A percentile compares a stretch with the other conserved stretches of the same genome.
Conservation (phyloP, 2,888 invertebrate genomes). For the Thera britannica region DNA sequence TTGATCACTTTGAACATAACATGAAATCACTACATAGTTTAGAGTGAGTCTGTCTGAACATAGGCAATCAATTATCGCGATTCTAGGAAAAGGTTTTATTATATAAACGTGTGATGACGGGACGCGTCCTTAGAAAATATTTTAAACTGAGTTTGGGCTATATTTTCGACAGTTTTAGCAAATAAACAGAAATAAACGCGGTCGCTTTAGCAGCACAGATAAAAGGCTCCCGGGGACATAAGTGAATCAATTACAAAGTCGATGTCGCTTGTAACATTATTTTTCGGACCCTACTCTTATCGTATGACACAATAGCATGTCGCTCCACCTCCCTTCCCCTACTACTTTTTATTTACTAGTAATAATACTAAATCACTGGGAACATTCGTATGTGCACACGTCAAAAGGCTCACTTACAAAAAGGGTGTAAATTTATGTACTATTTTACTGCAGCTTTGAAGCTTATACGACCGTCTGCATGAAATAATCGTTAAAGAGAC, state of each 20-base stretch:
- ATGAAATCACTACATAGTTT: slow-evolving; percentile 5
- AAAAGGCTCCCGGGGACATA: slow-evolving; percentile 64
- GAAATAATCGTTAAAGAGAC: slow-evolving; percentile 47
- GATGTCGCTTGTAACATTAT: slow-evolving; percentile 67
- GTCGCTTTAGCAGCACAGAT: slow-evolving; percentile 29
- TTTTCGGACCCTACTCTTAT: slow-evolving; percentile 73
- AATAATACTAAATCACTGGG: slow-evolving; percentile 82
- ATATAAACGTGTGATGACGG: background rate
- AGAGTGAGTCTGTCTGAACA: background rate
- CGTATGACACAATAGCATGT: slow-evolving; percentile 73
- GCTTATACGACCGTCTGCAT: slow-evolving; percentile 49
- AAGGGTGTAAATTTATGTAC: slow-evolving; percentile 73
- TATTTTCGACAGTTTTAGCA: slow-evolving; percentile 11
- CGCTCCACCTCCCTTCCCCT: slow-evolving; percentile 84
- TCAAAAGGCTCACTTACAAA: slow-evolving; percentile 60
- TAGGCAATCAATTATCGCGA: background rate
- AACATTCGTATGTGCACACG: slow-evolving; percentile 67
- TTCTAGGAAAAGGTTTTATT: background rate
- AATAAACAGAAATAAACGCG: slow-evolving; percentile 3
- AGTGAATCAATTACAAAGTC: slow-evolving; percentile 81
- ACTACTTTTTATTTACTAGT: slow-evolving; percentile 84
- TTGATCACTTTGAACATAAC: slow-evolving; percentile 26
- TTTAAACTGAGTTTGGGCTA: slow-evolving; percentile 6
- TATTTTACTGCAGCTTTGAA: slow-evolving; percentile 47
- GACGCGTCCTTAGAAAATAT: background rate